phyloP scores from a whole-genome alignment of 2,888 invertebrate genomes.

The Phortica magna region DNA sequence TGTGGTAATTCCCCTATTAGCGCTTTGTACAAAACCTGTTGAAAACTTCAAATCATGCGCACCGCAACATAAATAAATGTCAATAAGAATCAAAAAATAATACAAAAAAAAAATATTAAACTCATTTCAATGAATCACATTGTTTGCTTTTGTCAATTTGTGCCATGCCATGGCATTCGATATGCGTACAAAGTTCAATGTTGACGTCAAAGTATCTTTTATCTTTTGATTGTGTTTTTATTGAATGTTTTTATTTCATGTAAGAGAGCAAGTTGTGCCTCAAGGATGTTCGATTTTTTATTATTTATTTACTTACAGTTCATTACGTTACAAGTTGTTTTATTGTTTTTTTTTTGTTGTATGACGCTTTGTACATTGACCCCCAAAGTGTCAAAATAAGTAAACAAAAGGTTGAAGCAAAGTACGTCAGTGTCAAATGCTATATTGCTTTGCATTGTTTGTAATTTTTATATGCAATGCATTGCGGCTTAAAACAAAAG shows the following conservation, averaged over 20 bases:
- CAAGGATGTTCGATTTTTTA: too few species aligned
- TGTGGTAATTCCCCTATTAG: too few species aligned
- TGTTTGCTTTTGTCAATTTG: neutral
- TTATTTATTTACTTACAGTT: too few species aligned
- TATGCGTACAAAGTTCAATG: neutral
- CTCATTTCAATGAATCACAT: neutral
- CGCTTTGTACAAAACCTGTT: neutral
- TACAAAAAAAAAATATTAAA: neutral
- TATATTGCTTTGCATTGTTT: too few species aligned
- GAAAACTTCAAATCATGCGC: neutral
- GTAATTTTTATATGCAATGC: too few species aligned
- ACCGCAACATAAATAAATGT: neutral
- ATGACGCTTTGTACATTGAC: too few species aligned
- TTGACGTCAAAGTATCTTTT: constrained; percentile 36
- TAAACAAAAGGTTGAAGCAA: too few species aligned
- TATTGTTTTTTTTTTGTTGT: too few species aligned
- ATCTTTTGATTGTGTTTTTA: constrained; percentile 25
- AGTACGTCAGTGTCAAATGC: too few species aligned
- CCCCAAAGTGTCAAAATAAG: too few species aligned
- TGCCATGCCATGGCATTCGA: neutral
- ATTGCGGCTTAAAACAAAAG: constrained; percentile 52
- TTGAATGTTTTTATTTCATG: neutral
- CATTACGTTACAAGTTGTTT: too few species aligned
- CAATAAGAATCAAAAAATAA: neutral
- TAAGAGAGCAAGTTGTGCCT: too few species aligned